Conservation (phyloP, 1,140 invertebrate genomes). For the Drosophila tsacasi region DNA sequence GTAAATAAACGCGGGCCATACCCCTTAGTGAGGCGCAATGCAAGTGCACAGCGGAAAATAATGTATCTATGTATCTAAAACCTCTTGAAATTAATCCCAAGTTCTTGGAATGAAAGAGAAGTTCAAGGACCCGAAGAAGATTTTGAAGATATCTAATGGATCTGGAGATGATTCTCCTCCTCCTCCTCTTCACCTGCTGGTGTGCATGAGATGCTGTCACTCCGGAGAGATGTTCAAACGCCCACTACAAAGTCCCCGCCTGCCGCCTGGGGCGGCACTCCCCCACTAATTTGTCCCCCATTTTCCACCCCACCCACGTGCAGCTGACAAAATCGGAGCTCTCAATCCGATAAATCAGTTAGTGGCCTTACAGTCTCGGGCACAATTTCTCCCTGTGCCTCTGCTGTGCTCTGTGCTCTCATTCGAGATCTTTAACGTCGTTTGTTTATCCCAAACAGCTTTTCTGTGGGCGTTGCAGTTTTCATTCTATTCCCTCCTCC, state of each 20-base stretch:
- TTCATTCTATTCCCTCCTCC: conserved; percentile 8
- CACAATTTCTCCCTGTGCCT: conserved; percentile 1
- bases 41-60: conserved; percentile 9
- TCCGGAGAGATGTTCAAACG: neutral
- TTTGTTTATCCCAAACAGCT: conserved; percentile 50
- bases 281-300: conserved; percentile 2
- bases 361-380: no score
- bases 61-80: no score
- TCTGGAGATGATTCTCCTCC: neutral
- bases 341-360: conserved; percentile 43
- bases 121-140: neutral
- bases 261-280: neutral
- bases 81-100: neutral
- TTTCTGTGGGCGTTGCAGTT: conserved; percentile 53
- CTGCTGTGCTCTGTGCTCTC: conserved; percentile 12
- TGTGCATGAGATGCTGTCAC: conserved; percentile 2
- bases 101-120: neutral
- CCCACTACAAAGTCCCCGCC: neutral
- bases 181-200: conserved; percentile 4
- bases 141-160: no score
- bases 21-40: neutral
- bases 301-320: conserved; percentile 7
- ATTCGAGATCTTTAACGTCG: conserved; percentile 46
- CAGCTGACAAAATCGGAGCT: conserved; percentile 36
- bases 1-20: conserved; percentile 20